phyloP scores from a whole-genome alignment of 2,888 invertebrate species.

The Pterostichus niger region DNA sequence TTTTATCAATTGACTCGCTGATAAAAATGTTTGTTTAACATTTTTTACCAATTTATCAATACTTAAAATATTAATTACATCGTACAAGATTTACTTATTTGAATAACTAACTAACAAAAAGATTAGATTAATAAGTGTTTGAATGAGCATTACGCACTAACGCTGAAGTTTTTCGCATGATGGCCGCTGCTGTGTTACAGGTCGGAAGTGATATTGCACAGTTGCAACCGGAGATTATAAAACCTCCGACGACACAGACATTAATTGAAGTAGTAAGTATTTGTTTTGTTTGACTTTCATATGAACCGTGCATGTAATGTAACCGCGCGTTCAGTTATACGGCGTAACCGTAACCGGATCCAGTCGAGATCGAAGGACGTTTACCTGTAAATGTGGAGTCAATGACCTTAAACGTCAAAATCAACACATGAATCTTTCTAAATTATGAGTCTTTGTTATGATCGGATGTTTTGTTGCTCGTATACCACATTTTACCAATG shows the following conservation, averaged over 20 bases:
- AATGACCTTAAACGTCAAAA: conserved; percentile 48
- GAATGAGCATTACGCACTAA: conserved; percentile 37
- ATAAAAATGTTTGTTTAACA: conserved; percentile 47
- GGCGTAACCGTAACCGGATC: conserved; percentile 44
- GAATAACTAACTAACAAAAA: conserved; percentile 10
- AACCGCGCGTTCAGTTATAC: no score
- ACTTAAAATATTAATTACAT: conserved; percentile 11
- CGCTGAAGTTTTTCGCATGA: conserved; percentile 52
- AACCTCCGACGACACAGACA: conserved; percentile 70
- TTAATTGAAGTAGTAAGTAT: conserved; percentile 72
- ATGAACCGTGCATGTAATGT: neutral
- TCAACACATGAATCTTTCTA: conserved; percentile 19
- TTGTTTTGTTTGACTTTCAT: conserved; percentile 11
- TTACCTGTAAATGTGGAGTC: conserved; percentile 26
- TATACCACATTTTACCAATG: conserved; percentile 16
- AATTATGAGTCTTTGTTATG: conserved; percentile 45
- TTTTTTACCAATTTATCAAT: conserved; percentile 42
- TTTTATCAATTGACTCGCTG: conserved; percentile 22
- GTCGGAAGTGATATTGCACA: conserved; percentile 71
- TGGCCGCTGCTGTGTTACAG: conserved; percentile 72
- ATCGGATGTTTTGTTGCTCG: conserved; percentile 37
- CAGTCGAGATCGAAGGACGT: conserved; percentile 35
- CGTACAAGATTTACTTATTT: conserved; percentile 8
- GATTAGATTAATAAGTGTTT: conserved; percentile 16
- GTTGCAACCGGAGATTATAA: conserved; percentile 70